Evolutionary conservation across 2,888 invertebrate genomes (phyloP), one percentile per base, ranked within the genome.

Genomic region (Hetaerina titia): DNA sequence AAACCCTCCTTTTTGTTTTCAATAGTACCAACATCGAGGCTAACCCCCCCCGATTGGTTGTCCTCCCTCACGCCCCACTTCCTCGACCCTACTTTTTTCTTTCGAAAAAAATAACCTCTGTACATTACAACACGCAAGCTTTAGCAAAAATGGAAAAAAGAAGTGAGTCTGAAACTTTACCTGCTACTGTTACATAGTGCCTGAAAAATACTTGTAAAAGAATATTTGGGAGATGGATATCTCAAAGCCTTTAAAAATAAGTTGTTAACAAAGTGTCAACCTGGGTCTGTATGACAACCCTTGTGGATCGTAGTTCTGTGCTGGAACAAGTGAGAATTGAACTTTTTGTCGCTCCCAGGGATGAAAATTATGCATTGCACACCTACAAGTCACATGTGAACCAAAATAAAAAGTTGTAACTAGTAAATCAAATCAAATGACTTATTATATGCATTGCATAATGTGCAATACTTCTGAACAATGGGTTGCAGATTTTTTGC

Each of bases 161-260:
- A 81, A 25, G 81, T 31, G 81, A 81, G 92, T 92, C 69, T 69
- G n/a, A 64, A 92, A 92, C 56, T 25, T 81, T 92, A 92, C 69
- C 69, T 92, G 92, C 92, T 92, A 92, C 92, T 74, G 69, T 92
- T 92, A 92, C 92, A 92, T 92, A 92, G 92, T 92, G 92, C 92
- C 92, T 92, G 92, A 92, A 92, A 88, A 74, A 92, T 92, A 92
- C 92, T 92, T 92, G 90, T 90, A 92, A 92, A n/a, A 63, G 69
- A 74, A 74, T 74, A 69, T 92, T 92, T 92, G 92, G 74, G 92
- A 92, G 25, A 74, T 56, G 13, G 31, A 31, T 56, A 92, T 92
- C 92, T 92, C 92, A 92, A 92, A 92, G 92, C 69, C 92, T 69
- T 92, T 90, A 45, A 92, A 64, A 92, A 64, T 92, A 92, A 92